phyloP scores from a whole-genome alignment of 2,888 invertebrate species.

The Deilephila porcellus region DNA sequence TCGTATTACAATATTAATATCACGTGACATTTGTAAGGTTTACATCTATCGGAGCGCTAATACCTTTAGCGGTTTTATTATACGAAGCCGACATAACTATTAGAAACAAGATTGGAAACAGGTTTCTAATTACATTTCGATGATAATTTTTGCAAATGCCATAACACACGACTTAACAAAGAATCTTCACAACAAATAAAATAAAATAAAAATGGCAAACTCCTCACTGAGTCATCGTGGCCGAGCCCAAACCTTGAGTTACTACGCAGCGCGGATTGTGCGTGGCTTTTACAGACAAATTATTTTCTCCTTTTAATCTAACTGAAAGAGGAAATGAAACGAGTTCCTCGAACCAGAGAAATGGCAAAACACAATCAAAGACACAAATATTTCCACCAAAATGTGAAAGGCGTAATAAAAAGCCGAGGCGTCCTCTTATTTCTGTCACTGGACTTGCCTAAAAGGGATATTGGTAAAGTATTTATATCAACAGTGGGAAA shows the following conservation, averaged over 20 bases:
- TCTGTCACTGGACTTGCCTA: neutral
- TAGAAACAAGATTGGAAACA: neutral
- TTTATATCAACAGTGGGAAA: conserved; percentile 11
- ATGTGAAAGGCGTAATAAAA: neutral
- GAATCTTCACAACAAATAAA: neutral
- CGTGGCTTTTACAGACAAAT: conserved; percentile 18
- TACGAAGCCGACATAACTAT: neutral
- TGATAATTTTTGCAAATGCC: conserved; percentile 2
- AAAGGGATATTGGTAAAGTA: conserved; percentile 4
- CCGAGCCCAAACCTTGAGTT: conserved; percentile 26
- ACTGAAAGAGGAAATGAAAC: conserved; percentile 16
- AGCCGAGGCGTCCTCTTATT: neutral
- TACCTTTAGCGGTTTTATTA: neutral
- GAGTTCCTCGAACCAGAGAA: neutral
- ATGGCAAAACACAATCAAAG: neutral
- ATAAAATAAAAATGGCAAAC: conserved; percentile 16
- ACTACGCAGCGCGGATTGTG: conserved; percentile 14
- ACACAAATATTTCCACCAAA: neutral
- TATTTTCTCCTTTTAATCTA: conserved; percentile 15
- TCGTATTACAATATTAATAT: conserved; percentile 16
- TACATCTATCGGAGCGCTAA: neutral
- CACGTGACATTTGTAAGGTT: conserved; percentile 18
- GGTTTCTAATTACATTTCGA: neutral
- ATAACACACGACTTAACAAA: neutral
- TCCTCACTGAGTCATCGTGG: conserved; percentile 18